Percentiles rank a stretch among this genome's conserved stretches.
phyloP scores from a whole-genome alignment of 2,113 vertebrate genomes.

The Choloepus hoffmanni region DNA sequence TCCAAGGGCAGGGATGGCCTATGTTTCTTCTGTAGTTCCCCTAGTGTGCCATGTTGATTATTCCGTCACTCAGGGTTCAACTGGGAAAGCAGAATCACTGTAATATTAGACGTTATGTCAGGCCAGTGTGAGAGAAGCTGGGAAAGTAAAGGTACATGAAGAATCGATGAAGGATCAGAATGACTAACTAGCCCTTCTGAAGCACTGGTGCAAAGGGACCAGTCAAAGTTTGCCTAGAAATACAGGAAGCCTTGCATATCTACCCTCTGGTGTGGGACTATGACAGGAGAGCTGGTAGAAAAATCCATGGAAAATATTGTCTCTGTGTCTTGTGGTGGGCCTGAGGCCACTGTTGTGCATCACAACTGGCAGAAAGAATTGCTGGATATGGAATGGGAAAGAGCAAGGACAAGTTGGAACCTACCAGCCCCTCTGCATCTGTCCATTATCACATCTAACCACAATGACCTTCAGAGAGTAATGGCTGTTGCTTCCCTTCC shows the following conservation, averaged over 20 bases:
- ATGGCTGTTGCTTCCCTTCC: neutral
- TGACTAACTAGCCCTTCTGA: neutral
- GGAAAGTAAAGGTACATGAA: neutral
- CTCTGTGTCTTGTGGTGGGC: neutral
- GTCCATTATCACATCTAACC: neutral
- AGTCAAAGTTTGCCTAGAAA: neutral
- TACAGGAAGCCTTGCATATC: neutral
- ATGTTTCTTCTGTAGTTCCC: too few species aligned
- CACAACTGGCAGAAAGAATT: neutral
- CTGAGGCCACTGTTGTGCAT: neutral
- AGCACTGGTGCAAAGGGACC: neutral
- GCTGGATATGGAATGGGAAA: neutral
- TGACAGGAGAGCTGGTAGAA: neutral
- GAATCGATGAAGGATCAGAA: neutral
- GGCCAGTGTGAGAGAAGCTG: neutral
- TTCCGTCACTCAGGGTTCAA: neutral
- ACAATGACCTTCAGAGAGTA: neutral
- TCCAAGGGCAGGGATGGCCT: neutral
- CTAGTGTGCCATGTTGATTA: rapidly evolving
- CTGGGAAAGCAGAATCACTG: rapidly evolving
- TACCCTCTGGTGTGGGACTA: neutral
- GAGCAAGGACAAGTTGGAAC: neutral
- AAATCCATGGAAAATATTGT: neutral
- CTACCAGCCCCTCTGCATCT: neutral
- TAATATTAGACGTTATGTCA: neutral